A percentile compares a stretch with the other conserved stretches of the same genome.
phyloP scores from a whole-genome alignment of 2,888 invertebrate species.

The Thalpophila matura region DNA sequence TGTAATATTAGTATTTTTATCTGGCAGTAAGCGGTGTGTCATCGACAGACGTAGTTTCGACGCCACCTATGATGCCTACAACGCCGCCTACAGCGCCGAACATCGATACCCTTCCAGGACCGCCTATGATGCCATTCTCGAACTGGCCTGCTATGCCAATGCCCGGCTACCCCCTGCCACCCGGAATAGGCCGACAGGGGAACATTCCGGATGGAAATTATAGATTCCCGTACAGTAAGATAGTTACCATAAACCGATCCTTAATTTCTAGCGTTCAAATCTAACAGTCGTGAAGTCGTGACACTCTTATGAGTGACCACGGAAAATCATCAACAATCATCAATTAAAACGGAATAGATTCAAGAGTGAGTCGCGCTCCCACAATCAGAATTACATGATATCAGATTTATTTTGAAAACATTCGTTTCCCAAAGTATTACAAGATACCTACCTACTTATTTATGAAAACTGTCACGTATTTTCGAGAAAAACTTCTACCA shows the following conservation, averaged over 20 bases:
- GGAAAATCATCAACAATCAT: too few relatives aligned
- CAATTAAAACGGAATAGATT: too few relatives aligned
- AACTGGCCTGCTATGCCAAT: slow-evolving; percentile 40
- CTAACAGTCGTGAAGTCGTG: too few relatives aligned
- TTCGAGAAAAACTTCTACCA: too few relatives aligned
- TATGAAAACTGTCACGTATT: too few relatives aligned
- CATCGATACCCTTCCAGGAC: neutral
- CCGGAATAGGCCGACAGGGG: slow-evolving; percentile 1
- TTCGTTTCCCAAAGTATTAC: too few relatives aligned
- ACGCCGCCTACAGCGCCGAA: neutral
- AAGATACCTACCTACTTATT: too few relatives aligned
- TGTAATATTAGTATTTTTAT: neutral
- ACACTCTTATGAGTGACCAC: too few relatives aligned
- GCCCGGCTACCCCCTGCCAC: slow-evolving; percentile 14
- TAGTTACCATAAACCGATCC: slow-evolving; percentile 14
- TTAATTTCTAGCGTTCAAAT: neutral
- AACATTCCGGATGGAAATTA: slow-evolving; percentile 34
- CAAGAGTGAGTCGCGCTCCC: too few relatives aligned
- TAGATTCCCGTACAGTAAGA: slow-evolving; percentile 59
- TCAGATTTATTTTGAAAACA: too few relatives aligned
- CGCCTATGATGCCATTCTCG: slow-evolving; percentile 15
- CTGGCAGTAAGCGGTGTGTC: slow-evolving; percentile 14
- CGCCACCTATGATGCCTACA: neutral
- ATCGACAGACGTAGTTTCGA: neutral
- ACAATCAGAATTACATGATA: too few relatives aligned